Conservation (phyloP, 2,113 vertebrate genomes). For the Danionella cerebrum region DNA sequence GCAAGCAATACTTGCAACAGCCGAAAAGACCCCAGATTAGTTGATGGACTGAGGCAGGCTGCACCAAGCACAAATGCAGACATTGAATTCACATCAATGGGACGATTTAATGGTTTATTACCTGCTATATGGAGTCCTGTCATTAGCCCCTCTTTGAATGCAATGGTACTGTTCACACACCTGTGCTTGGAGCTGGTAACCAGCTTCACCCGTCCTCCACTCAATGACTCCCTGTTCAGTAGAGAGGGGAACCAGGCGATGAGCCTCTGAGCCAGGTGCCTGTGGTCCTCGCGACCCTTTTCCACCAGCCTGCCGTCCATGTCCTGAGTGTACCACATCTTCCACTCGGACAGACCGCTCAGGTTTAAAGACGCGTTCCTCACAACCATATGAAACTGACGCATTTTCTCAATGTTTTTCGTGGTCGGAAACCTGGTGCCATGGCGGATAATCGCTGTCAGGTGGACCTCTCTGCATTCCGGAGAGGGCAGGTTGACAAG, state of each 20-base stretch:
- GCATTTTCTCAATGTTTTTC: constrained; percentile 75
- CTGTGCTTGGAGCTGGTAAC: constrained; percentile 88
- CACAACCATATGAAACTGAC: constrained; percentile 60
- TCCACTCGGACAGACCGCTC: constrained; percentile 61
- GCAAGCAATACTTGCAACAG: no score
- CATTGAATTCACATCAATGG: no score
- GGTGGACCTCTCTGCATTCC: constrained; percentile 67
- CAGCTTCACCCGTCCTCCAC: constrained; percentile 62
- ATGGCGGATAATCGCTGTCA: constrained; percentile 79
- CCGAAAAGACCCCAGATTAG: background rate
- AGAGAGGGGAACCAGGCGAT: constrained; percentile 75
- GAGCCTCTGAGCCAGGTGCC: constrained; percentile 71
- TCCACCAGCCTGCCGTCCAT: constrained; percentile 81
- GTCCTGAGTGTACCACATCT: constrained; percentile 80
- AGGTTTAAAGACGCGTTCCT: constrained; percentile 16
- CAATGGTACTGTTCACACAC: constrained; percentile 79
- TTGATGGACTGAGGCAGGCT: background rate
- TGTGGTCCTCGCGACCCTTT: constrained; percentile 75
- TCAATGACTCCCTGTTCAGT: constrained; percentile 60
- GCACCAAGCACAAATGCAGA: no score
- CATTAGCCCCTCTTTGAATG: constrained; percentile 70
- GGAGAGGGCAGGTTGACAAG: constrained; percentile 52
- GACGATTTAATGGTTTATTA: no score
- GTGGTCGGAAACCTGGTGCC: constrained; percentile 83
- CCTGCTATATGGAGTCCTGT: constrained; percentile 49